Evolutionary conservation across 2,797 vertebrate species (phyloP).

Genomic region (Poeciliopsis turneri): DNA sequence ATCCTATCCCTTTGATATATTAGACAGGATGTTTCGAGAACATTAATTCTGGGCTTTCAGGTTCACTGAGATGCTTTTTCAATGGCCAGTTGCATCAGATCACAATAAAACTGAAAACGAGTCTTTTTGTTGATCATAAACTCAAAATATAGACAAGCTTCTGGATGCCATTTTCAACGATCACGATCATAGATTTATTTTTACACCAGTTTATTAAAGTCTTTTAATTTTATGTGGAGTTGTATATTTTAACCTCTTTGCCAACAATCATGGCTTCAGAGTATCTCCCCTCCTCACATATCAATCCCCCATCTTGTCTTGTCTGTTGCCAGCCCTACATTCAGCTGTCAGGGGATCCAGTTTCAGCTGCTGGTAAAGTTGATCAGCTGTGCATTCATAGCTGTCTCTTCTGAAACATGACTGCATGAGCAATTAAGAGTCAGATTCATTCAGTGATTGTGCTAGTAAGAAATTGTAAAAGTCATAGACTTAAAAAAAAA

Average conservation of each 20-base stretch:
- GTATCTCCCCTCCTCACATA: constrained; percentile 15
- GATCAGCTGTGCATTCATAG: constrained; percentile 14
- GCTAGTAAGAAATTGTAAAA: background rate
- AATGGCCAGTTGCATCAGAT: background rate
- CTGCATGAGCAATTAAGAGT: constrained; percentile 8
- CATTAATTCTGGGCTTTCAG: constrained; percentile 1
- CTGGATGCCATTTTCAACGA: background rate
- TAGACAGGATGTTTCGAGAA: background rate
- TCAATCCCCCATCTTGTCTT: constrained; percentile 24
- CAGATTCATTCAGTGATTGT: constrained; percentile 13
- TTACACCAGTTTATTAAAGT: constrained; percentile 4
- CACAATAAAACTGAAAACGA: background rate
- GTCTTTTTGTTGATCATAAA: background rate
- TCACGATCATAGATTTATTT: background rate
- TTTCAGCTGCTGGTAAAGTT: constrained; percentile 66
- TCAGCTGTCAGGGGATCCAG: constrained; percentile 77
- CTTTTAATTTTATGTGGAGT: constrained; percentile 5
- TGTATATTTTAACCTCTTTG: constrained; percentile 8
- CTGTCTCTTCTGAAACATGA: constrained; percentile 15
- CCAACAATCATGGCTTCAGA: constrained; percentile 20
- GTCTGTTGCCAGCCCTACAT: constrained; percentile 38
- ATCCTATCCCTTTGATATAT: constrained; percentile 8
- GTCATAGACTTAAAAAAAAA: background rate
- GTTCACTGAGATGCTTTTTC: background rate
- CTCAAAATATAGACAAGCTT: constrained; percentile 3